Evolutionary conservation across 2,797 vertebrate genomes (phyloP), one percentile per base, ranked within the genome.

Genomic region (Clarias fuscus): DNA sequence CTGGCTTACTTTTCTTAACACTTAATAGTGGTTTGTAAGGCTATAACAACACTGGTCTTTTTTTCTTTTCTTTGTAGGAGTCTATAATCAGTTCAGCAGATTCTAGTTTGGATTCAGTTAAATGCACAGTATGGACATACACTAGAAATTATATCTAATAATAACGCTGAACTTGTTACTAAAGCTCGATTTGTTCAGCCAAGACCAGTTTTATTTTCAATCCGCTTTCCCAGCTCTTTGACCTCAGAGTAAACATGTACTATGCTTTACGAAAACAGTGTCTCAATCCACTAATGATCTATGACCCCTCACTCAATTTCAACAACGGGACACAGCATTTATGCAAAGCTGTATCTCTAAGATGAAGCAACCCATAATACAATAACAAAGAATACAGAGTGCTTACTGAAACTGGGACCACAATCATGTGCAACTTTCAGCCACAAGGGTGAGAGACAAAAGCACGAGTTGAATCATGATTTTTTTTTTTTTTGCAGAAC

Each of bases 241-340:
- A 15, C 83, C 76, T 75, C 61, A 75, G 84, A 87, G 87, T 85
- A 89, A 83, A 88, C 76, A 88, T 84, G 37, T n/a, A 73, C 78
- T 17, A 14, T 82, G 17, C 84, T 88, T 89, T 58, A 65, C 56
- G 11, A 85, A 83, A 87, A 64, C 65, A 58, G 33, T 85, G 86
- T 72, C 53, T 61, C 78, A 88, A 81, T 90, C 48, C 71, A 65
- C 72, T 59, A 72, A 84, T n/a, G 61, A 88, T 68, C 85, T 85
- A 65, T 89, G 88, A 88, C 85, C 88, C 87, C 81, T 84, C 85
- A 84, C 86, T 88, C 58, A 68, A 85, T 88, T 88, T 89, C 88
- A 88, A 84, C 64, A 89, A 81, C 65, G 64, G 40, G 88, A 80
- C 70, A 79, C 43, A 82, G 10, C 20, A 68, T 82, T 68, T 68